Conservation (phyloP, 2,888 invertebrate species). For the Oithona nana region DNA sequence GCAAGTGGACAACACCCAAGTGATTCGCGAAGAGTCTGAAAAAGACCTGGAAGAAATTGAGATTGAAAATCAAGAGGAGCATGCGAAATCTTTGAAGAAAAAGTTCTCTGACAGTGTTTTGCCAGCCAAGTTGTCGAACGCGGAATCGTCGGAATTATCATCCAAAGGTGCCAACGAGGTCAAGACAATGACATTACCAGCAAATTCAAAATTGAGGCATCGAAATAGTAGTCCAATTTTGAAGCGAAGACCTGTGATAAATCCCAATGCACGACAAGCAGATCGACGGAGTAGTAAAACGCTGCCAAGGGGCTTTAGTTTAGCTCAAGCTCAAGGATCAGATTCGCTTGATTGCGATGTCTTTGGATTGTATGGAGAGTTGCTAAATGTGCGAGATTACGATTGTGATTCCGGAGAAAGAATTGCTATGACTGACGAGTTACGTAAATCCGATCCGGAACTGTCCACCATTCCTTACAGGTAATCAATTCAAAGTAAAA, state of each 20-base stretch:
- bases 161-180: not conserved
- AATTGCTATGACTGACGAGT: constrained; percentile 18
- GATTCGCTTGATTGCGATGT: constrained; percentile 38
- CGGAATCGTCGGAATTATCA: not conserved
- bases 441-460: constrained; percentile 54
- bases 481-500: not conserved
- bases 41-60: constrained; percentile 19
- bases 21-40: constrained; percentile 11
- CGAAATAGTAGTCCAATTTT: constrained; percentile 17
- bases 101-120: constrained; percentile 3
- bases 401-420: constrained; percentile 29
- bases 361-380: constrained; percentile 67
- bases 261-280: constrained; percentile 1
- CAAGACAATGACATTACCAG: not conserved
- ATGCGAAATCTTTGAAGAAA: constrained; percentile 9
- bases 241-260: constrained; percentile 35
- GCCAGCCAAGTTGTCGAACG: not conserved
- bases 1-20: not conserved
- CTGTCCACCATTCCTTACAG: constrained; percentile 48
- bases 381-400: constrained; percentile 72
- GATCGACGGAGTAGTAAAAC: constrained; percentile 48
- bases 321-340: constrained; percentile 7
- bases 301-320: constrained; percentile 48
- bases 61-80: constrained; percentile 21
- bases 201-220: constrained; percentile 5